Percentiles rank a stretch among this genome's conserved stretches.
These are phyloP conservation scores for Phrixothrix hirtus DNA, from an alignment of 2,888 invertebrate species.

Conservation along the genomic window DNA sequence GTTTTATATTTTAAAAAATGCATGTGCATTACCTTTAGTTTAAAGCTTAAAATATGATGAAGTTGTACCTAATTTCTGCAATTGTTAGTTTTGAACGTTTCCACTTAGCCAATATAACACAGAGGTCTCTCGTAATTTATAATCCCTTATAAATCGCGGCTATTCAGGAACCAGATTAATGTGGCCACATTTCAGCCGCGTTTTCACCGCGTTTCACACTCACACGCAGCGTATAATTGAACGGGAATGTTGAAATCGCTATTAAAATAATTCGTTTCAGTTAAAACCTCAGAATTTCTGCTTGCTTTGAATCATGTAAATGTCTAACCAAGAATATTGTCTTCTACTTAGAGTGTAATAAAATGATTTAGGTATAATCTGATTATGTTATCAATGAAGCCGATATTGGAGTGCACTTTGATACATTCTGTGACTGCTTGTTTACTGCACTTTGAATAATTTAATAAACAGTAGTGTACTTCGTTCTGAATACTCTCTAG, in stretches of 20 bases:
- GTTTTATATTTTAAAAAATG: no score
- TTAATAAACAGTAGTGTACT: constrained; percentile 52
- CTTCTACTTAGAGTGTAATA: not conserved
- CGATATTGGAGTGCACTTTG: constrained; percentile 52
- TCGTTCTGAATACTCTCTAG: constrained; percentile 51
- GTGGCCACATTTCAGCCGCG: constrained; percentile 38
- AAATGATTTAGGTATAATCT: constrained; percentile 41
- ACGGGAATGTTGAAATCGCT: constrained; percentile 35
- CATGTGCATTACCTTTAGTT: no score
- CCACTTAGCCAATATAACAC: constrained; percentile 22
- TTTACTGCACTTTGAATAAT: constrained; percentile 53
- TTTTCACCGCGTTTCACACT: constrained; percentile 37
- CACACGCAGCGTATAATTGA: constrained; percentile 37
- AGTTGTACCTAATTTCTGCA: constrained; percentile 7
- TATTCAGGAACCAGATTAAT: constrained; percentile 39
- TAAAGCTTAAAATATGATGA: no score
- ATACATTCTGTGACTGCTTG: constrained; percentile 49
- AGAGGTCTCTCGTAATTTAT: constrained; percentile 29
- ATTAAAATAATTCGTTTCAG: constrained; percentile 27
- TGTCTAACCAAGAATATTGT: not conserved
- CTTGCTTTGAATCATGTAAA: constrained; percentile 1
- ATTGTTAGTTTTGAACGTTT: constrained; percentile 15
- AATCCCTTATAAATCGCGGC: constrained; percentile 39
- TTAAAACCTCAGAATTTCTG: not conserved
- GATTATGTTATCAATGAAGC: constrained; percentile 53